Conservation (phyloP, 2,888 invertebrate species). For the Cremastinae sp. region DNA sequence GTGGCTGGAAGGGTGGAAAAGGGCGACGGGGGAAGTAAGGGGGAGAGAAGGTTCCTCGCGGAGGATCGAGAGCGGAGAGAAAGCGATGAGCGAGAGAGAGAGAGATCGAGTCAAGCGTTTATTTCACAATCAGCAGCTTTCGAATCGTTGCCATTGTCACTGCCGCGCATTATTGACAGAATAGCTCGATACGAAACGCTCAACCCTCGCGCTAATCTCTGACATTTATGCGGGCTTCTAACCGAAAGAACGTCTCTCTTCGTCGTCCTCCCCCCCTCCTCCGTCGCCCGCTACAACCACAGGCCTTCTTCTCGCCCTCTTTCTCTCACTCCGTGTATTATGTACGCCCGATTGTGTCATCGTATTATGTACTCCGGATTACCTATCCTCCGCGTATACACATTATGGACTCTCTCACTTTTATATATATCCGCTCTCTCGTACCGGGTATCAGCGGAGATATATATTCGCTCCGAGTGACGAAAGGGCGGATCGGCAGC, state of each 20-base stretch:
- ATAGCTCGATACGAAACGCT: slow-evolving; percentile 77
- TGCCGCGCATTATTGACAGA: slow-evolving; percentile 77
- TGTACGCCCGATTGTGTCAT: slow-evolving; percentile 30
- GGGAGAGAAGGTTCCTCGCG: slow-evolving; percentile 53
- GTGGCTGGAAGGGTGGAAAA: slow-evolving; percentile 16
- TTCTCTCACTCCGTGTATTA: not conserved
- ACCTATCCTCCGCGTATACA: slow-evolving; percentile 28
- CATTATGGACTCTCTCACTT: slow-evolving; percentile 45
- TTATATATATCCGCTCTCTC: slow-evolving; percentile 34
- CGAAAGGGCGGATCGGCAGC: slow-evolving; percentile 14
- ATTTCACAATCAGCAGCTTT: slow-evolving; percentile 79
- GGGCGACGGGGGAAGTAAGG: slow-evolving; percentile 26
- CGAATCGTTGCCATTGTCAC: slow-evolving; percentile 74
- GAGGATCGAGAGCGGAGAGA: slow-evolving; percentile 41
- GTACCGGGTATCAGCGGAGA: not conserved
- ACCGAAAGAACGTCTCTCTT: slow-evolving; percentile 49
- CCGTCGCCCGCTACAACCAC: too few relatives aligned
- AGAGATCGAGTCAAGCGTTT: slow-evolving; percentile 70
- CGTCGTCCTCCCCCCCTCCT: not conserved
- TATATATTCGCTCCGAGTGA: slow-evolving; percentile 8
- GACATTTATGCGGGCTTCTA: slow-evolving; percentile 76
- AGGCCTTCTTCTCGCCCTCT: too few relatives aligned
- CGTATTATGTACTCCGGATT: slow-evolving; percentile 27
- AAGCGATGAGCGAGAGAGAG: slow-evolving; percentile 39
- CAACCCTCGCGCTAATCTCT: slow-evolving; percentile 73